A percentile compares a stretch with the other conserved stretches of the same genome.
phyloP scores from a whole-genome alignment of 92 coral and sea anemone genomes.

The Actinostola sp. region DNA sequence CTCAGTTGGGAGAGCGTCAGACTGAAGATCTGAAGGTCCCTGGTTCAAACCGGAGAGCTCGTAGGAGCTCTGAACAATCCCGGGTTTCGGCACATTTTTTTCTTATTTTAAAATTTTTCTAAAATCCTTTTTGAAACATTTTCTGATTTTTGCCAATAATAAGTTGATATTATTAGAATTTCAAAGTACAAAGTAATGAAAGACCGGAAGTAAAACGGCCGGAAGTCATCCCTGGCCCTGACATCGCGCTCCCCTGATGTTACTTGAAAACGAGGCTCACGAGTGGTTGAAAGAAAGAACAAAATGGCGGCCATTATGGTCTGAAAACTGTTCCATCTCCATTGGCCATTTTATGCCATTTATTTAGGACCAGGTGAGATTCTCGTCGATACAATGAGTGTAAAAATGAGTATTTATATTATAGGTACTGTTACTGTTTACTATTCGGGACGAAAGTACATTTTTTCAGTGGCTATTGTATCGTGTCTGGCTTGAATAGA shows the following conservation, averaged over 20 bases:
- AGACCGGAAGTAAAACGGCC: slow-evolving; percentile 1
- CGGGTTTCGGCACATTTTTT: slow-evolving; percentile 87
- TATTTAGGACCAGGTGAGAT: slow-evolving; percentile 13
- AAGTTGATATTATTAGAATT: not conserved
- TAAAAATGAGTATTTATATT: not conserved
- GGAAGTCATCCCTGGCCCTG: not conserved
- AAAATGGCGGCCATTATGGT: slow-evolving; percentile 37
- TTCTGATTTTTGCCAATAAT: not conserved
- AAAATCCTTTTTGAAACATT: not conserved
- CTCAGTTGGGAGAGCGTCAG: slow-evolving; percentile 99
- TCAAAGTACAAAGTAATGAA: not conserved
- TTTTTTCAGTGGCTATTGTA: too few relatives aligned
- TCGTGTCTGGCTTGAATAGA: too few relatives aligned
- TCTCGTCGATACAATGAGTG: not conserved
- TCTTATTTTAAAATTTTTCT: not conserved
- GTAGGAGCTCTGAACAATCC: slow-evolving; percentile 91
- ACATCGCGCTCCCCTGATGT: slow-evolving; percentile 17
- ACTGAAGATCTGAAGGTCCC: slow-evolving; percentile 99
- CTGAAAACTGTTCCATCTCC: not conserved
- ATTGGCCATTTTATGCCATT: slow-evolving; percentile 4
- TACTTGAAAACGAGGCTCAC: slow-evolving; percentile 23
- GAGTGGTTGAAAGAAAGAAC: not conserved
- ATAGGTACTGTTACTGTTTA: not conserved
- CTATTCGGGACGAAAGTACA: not conserved
- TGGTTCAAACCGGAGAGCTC: slow-evolving; percentile 99